Percentiles rank a stretch among this genome's conserved stretches.
Conservation (phyloP, 2,888 invertebrate genomes). For the Lasioglossum marginatum region DNA sequence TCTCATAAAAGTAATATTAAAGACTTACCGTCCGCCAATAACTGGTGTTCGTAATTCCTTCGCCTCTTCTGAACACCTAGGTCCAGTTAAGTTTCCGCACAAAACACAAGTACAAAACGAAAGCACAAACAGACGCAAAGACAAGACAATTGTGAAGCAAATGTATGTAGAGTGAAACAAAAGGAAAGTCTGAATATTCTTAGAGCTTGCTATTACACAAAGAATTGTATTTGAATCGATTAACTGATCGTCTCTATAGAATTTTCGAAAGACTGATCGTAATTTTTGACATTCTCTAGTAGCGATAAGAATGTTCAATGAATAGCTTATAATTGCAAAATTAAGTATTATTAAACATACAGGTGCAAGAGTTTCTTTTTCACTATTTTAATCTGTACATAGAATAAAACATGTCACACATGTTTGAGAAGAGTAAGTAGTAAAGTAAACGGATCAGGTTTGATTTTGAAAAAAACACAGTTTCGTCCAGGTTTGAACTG, state of each 20-base stretch:
- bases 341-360: neutral
- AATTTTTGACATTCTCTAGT: neutral
- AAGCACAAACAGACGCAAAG: conserved; percentile 26
- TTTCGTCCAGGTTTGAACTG: neutral
- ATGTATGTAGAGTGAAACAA: neutral
- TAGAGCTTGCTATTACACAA: neutral
- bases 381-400: neutral
- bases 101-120: conserved; percentile 31
- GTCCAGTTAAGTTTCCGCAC: conserved; percentile 14
- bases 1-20: conserved; percentile 7
- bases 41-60: conserved; percentile 12
- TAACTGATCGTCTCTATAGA: neutral
- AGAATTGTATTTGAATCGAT: neutral
- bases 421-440: neutral
- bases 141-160: conserved; percentile 25
- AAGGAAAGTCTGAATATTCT: conserved; percentile 6
- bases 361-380: neutral
- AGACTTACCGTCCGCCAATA: conserved; percentile 14
- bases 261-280: neutral
- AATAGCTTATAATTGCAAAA: neutral
- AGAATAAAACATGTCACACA: neutral
- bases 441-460: neutral
- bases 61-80: conserved; percentile 12
- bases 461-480: neutral
- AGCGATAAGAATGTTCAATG: neutral